phyloP scores from a whole-genome alignment of 2,113 vertebrate genomes.

The Echinops telfairi region DNA sequence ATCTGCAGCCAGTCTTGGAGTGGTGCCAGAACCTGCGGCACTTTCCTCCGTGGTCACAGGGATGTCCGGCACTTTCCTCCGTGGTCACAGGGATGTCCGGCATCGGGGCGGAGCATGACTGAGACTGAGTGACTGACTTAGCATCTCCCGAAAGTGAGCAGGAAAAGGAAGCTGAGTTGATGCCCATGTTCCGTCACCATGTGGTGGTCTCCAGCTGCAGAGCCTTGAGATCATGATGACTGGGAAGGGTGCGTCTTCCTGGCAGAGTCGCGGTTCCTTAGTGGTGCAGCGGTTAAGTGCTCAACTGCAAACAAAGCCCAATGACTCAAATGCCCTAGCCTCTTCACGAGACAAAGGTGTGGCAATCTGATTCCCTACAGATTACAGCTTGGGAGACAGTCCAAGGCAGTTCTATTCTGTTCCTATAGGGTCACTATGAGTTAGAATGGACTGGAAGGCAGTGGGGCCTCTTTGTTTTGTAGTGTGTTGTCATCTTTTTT shows the following conservation, averaged over 20 bases:
- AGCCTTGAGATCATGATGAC: neutral
- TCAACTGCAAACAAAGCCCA: neutral
- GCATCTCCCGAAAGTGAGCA: neutral
- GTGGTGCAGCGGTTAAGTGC: neutral
- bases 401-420: neutral
- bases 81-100: neutral
- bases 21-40: neutral
- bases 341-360: neutral
- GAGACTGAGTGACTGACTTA: neutral
- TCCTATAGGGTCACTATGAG: neutral
- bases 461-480: neutral
- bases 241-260: neutral
- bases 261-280: neutral
- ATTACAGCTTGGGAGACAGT: neutral
- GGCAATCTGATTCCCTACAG: neutral
- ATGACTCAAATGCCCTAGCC: neutral
- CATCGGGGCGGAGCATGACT: neutral
- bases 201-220: neutral
- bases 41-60: neutral
- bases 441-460: neutral
- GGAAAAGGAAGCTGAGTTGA: neutral
- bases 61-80: no score
- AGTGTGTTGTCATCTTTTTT: slow-evolving; percentile 1
- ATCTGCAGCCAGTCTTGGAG: neutral
- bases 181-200: neutral